These are phyloP conservation scores for Nephrocerus scutellatus DNA, from an alignment of 2,888 invertebrate species.

Conservation along the genomic window DNA sequence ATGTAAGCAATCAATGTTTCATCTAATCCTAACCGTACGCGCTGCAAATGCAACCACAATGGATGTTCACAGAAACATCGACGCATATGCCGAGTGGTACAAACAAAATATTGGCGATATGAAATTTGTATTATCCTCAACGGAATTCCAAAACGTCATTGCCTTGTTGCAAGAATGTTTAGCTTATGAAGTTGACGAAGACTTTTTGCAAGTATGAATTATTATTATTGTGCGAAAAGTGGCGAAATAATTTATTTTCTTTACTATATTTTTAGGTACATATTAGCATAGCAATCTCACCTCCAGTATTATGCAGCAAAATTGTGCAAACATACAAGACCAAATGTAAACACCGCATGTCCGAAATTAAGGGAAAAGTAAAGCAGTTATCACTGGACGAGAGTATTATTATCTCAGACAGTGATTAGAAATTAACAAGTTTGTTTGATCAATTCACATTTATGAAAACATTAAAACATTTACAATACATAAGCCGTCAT, in stretches of 20 bases:
- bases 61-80: slow-evolving; percentile 31
- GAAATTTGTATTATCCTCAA: slow-evolving; percentile 32
- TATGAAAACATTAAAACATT: background rate
- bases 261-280: slow-evolving; percentile 32
- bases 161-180: slow-evolving; percentile 32
- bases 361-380: slow-evolving; percentile 23
- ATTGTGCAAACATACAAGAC: slow-evolving; percentile 39
- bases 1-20: slow-evolving; percentile 28
- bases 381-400: slow-evolving; percentile 18
- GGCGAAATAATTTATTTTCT: background rate
- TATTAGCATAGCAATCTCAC: slow-evolving; percentile 35
- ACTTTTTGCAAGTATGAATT: slow-evolving; percentile 36
- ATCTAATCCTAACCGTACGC: slow-evolving; percentile 36
- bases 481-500: slow-evolving; percentile 7
- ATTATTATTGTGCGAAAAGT: background rate
- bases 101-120: slow-evolving; percentile 42
- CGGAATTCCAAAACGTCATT: slow-evolving; percentile 35
- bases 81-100: slow-evolving; percentile 42
- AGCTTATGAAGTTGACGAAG: slow-evolving; percentile 33
- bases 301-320: slow-evolving; percentile 36
- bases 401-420: slow-evolving; percentile 25
- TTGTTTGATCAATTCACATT: slow-evolving; percentile 1
- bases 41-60: slow-evolving; percentile 34
- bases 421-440: slow-evolving; percentile 13
- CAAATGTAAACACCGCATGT: slow-evolving; percentile 34